These are phyloP conservation scores for Rhynchonema sp. DNA, from an alignment of 2,888 invertebrate genomes.

Conservation along the genomic window DNA sequence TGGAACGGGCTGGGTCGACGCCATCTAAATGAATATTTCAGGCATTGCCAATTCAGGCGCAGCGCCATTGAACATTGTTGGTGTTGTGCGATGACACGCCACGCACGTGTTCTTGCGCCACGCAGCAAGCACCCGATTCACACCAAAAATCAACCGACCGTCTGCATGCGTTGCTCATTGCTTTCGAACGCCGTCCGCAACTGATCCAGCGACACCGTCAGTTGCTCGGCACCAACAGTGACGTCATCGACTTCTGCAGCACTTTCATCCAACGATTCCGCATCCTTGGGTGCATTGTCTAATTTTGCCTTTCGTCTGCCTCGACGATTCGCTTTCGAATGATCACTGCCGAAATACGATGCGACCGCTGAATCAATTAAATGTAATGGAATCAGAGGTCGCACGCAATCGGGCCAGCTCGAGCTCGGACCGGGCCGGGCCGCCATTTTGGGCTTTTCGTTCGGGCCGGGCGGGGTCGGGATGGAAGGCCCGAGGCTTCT, in stretches of 20 bases:
- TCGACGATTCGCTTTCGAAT: background rate
- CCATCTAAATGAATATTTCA: too few relatives aligned
- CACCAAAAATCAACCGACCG: background rate
- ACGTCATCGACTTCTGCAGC: background rate
- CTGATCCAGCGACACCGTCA: background rate
- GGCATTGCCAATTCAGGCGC: too few relatives aligned
- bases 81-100: too few relatives aligned
- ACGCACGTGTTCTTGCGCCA: too few relatives aligned
- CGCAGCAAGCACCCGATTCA: background rate
- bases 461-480: too few relatives aligned
- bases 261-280: background rate
- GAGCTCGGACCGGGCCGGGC: too few relatives aligned
- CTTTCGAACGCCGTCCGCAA: background rate
- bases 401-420: too few relatives aligned
- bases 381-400: too few relatives aligned
- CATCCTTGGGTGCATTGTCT: background rate
- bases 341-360: background rate
- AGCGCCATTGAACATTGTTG: too few relatives aligned
- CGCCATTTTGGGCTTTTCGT: too few relatives aligned
- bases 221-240: background rate
- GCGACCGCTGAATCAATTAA: background rate
- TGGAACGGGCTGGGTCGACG: too few relatives aligned
- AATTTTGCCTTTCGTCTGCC: background rate
- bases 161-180: background rate
- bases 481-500: too few relatives aligned